Evolutionary conservation across 2,888 invertebrate species (phyloP).

Genomic region (Trichacis sp.): DNA sequence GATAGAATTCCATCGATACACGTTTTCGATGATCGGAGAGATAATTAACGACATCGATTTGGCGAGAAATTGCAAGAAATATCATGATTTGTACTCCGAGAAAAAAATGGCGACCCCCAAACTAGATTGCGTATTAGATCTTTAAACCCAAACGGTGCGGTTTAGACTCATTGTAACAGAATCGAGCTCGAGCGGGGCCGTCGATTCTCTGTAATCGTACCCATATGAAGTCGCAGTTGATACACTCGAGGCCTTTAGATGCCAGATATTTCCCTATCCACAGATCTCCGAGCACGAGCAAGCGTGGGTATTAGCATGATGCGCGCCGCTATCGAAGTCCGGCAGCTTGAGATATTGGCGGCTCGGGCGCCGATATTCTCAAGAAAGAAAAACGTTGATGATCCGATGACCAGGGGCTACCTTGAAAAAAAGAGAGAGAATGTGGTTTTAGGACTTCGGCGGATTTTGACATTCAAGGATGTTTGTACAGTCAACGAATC

Average conservation of each 20-base stretch:
- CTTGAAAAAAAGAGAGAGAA: too few relatives aligned
- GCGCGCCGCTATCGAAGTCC: constrained; percentile 39
- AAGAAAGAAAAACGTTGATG: constrained; percentile 29
- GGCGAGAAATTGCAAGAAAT: too few relatives aligned
- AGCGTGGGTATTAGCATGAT: constrained; percentile 42
- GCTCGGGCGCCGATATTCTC: constrained; percentile 9
- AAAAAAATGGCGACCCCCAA: background rate
- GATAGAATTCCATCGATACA: too few relatives aligned
- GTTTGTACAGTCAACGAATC: too few relatives aligned
- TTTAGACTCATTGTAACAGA: constrained; percentile 13
- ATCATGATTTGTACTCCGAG: background rate
- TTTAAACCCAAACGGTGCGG: constrained; percentile 16
- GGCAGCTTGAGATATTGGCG: constrained; percentile 29
- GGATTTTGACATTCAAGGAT: too few relatives aligned
- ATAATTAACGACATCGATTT: too few relatives aligned
- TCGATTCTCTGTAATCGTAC: constrained; percentile 32
- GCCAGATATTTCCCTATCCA: constrained; percentile 42
- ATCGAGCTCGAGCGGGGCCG: constrained; percentile 15
- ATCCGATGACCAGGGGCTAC: constrained; percentile 22
- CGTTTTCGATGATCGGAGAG: too few relatives aligned
- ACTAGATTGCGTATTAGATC: constrained; percentile 24
- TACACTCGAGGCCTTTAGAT: constrained; percentile 38
- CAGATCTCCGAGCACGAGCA: constrained; percentile 41
- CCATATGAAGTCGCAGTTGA: constrained; percentile 37
- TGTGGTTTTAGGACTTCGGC: too few relatives aligned